Conservation (phyloP, 2,113 vertebrate species). For the Deroptyus accipitrinus region DNA sequence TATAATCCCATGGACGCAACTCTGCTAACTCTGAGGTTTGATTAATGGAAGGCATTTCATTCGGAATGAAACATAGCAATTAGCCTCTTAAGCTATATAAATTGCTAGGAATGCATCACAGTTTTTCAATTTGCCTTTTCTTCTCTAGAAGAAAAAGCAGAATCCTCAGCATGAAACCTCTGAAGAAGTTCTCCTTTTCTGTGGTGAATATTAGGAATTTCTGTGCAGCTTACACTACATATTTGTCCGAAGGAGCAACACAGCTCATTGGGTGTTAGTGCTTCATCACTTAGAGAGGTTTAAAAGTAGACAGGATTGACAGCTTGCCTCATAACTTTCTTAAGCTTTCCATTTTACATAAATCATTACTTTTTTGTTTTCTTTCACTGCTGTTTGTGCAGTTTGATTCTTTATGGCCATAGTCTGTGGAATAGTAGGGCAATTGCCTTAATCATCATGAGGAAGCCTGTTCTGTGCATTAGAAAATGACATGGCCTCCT, state of each 20-base stretch:
- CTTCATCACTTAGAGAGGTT: background rate
- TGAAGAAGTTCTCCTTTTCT: background rate
- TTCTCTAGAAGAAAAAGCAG: background rate
- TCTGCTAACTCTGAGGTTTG: background rate
- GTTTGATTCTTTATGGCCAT: background rate
- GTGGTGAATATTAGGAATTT: background rate
- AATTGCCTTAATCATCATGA: background rate
- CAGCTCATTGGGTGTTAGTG: background rate
- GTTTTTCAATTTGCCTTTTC: background rate
- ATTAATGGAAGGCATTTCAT: background rate
- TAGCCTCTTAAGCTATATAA: background rate
- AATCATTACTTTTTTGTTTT: background rate
- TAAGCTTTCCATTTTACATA: background rate
- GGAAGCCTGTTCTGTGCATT: background rate
- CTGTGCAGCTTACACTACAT: background rate
- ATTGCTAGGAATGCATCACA: background rate
- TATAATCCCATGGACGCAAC: fast-evolving
- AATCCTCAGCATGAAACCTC: background rate
- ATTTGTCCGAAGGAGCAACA: background rate
- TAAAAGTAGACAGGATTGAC: background rate
- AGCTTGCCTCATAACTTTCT: background rate
- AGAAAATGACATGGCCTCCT: background rate
- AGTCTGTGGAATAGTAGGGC: background rate
- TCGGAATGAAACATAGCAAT: background rate
- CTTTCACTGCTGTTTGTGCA: background rate